Evolutionary conservation across 92 coral and sea anemone genomes (phyloP), one percentile per base, ranked within the genome.

Genomic region (Heteractis magnifica): DNA sequence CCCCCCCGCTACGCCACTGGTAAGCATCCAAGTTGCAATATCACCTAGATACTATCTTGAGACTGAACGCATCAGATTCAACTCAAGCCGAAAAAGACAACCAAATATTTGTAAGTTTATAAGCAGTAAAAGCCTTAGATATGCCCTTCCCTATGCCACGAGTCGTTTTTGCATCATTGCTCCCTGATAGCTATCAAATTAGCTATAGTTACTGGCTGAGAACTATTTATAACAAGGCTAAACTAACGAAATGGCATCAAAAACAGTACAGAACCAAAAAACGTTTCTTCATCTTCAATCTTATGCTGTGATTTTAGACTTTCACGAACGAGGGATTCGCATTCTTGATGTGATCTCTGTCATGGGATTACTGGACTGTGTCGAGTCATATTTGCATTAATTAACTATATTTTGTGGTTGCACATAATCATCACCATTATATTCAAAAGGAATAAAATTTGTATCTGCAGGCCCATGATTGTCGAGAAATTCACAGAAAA

Each of bases 371-470:
- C 15, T 49, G 58, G 82, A 59, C 82, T 56, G 65, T 78, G 65
- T n/a, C 62, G 49, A 26, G 5, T 6, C 16, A 59, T 78, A 78
- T 78, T 78, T 78, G 15, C 82, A 78, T 78, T 55, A 78, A 78
- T 78, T 78, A 78, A 15, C 9, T 53, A n/a, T 7, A 23, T 68
- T 68, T 26, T 15, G 23, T 23, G 23, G 20, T 26, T 68, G 73
- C 73, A 68, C 49, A 68, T 68, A 6, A 68, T 23, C 58, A 53
- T 53, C 13, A 18, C 71, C 16, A 4, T 64, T n/a, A 6, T 26
- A 68, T 26, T 4, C 12, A 68, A 26, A 23, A 48, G 14, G 9
- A 68, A 26, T 21, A 0, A 21, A 68, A 21, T n/a, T 26, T 26
- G 23, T 11, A 8, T 23, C 19, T 7, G 10, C 15, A 26, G 73